Percentiles rank a stretch among this genome's conserved stretches.
Evolutionary conservation across 2,797 vertebrate genomes (phyloP).

Genomic region (Heteromormyrus szaboi): DNA sequence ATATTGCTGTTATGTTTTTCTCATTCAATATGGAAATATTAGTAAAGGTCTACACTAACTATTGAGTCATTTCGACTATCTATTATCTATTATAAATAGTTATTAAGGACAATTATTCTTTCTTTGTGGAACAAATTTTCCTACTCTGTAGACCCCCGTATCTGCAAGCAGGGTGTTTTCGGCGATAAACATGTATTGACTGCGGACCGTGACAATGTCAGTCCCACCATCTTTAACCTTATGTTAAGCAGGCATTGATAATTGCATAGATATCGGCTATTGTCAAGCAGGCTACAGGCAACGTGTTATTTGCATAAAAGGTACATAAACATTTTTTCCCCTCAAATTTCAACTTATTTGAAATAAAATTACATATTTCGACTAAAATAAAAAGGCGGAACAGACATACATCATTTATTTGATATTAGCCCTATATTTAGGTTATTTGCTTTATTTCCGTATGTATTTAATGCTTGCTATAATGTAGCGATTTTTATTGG

Average conservation of each 20-base stretch:
- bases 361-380: not conserved
- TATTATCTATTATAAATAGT: not conserved
- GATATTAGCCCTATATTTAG: not conserved
- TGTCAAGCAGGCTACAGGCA: not conserved
- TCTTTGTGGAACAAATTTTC: not conserved
- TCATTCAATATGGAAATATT: not conserved
- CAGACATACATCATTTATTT: not conserved
- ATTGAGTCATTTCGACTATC: not conserved
- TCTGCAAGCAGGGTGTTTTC: not conserved
- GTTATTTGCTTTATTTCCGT: not conserved
- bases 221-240: not conserved
- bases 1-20: not conserved
- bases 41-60: not conserved
- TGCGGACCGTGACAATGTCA: constrained; percentile 7
- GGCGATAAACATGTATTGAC: not conserved
- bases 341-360: not conserved
- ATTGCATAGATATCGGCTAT: not conserved
- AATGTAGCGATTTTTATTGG: not conserved
- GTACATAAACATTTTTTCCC: not conserved
- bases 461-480: not conserved
- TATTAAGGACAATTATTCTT: not conserved
- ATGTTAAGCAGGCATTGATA: not conserved
- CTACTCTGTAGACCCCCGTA: not conserved
- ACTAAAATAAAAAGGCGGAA: not conserved
- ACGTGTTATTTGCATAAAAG: not conserved